A percentile compares a stretch with the other conserved stretches of the same genome.
These are phyloP conservation scores for Gymnoscopelus microlampas DNA, from an alignment of 2,797 vertebrate genomes.

Conservation along the genomic window DNA sequence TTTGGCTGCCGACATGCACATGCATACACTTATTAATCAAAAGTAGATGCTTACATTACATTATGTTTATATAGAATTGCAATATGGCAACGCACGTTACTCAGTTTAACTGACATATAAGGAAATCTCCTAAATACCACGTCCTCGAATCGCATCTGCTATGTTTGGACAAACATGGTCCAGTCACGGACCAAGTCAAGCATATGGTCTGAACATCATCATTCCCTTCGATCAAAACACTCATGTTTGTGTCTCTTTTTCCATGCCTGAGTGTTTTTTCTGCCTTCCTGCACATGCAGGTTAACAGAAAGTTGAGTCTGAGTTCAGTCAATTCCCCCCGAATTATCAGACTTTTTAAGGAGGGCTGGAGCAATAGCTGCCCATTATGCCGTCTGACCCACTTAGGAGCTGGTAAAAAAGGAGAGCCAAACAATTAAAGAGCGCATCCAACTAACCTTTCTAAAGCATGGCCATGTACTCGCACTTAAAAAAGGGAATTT, in stretches of 20 bases:
- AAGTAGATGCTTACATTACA: conserved; percentile 31
- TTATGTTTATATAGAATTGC: conserved; percentile 17
- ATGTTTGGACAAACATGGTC: conserved; percentile 57
- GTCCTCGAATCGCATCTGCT: conserved; percentile 42
- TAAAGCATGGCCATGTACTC: conserved; percentile 38
- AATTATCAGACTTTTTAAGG: conserved; percentile 65
- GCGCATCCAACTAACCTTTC: conserved; percentile 34
- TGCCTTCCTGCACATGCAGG: conserved; percentile 67
- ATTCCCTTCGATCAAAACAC: conserved; percentile 50
- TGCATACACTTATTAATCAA: conserved; percentile 26
- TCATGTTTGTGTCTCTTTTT: conserved; percentile 46
- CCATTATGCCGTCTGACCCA: conserved; percentile 71
- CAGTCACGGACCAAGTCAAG: conserved; percentile 50
- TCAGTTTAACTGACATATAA: conserved; percentile 18
- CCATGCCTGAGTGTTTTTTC: conserved; percentile 72
- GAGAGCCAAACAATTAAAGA: conserved; percentile 50
- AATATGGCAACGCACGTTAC: conserved; percentile 10
- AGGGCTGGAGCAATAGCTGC: conserved; percentile 39
- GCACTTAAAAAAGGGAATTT: conserved; percentile 62
- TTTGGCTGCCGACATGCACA: conserved; percentile 8
- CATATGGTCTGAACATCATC: conserved; percentile 59
- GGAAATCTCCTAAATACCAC: conserved; percentile 37
- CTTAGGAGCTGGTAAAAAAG: conserved; percentile 54
- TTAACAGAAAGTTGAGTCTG: conserved; percentile 72
- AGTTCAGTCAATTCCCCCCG: conserved; percentile 77